phyloP scores from a whole-genome alignment of 2,797 vertebrate genomes.

The Spinus pinus region DNA sequence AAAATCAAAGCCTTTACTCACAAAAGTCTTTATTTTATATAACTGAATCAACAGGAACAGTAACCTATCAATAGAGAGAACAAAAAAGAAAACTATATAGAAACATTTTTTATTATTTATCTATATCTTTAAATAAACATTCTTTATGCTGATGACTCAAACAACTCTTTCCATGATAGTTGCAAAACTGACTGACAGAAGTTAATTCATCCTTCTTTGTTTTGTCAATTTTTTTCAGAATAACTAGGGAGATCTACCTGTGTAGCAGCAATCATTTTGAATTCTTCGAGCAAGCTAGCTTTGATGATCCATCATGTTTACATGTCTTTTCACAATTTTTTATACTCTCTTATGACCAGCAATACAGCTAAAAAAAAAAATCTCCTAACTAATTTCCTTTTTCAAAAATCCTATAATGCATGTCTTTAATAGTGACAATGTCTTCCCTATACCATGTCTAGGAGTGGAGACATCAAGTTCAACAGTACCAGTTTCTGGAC shows the following conservation, averaged over 20 bases:
- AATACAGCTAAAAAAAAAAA: neutral
- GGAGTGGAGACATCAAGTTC: neutral
- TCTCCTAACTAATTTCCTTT: neutral
- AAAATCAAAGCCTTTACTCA: neutral
- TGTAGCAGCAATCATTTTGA: neutral
- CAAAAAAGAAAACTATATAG: neutral
- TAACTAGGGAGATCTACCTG: neutral
- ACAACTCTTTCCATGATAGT: neutral
- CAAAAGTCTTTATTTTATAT: neutral
- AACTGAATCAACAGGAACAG: neutral
- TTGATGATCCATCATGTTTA: neutral
- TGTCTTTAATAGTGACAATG: neutral
- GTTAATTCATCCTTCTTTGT: neutral
- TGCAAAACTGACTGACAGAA: neutral
- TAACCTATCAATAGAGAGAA: neutral
- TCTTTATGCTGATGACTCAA: neutral
- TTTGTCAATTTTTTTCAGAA: neutral
- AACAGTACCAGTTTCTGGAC: neutral
- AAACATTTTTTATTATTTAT: neutral
- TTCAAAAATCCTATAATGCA: neutral
- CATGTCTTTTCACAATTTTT: neutral
- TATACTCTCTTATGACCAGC: neutral
- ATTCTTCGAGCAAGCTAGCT: neutral
- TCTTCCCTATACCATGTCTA: neutral
- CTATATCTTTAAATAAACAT: neutral